Evolutionary conservation across 2,888 invertebrate species (phyloP), one percentile per base, ranked within the genome.

Genomic region (Ectobius pallidus): DNA sequence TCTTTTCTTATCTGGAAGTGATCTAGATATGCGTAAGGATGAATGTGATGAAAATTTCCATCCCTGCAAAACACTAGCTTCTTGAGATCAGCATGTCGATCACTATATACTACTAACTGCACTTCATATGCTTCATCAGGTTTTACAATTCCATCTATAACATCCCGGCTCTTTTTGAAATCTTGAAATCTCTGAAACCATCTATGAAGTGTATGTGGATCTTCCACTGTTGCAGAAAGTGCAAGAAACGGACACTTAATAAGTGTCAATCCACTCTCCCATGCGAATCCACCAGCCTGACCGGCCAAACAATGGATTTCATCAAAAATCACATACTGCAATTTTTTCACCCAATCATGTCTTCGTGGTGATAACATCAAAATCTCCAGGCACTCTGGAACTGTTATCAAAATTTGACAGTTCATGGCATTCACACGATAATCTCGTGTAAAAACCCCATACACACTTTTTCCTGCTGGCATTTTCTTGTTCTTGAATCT

Each of bases 231-330:
- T 27, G 78, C 78, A 16, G 78, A 78, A 16, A 78, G 75, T 16
- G 78, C 78, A 20, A 78, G 73, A 71, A 78, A 78, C 34, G 78
- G 78, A 58, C 78, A 77, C 6, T 72, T 76, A 52, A 76, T 78
- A n/a, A 78, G 65, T 25, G 77, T 42, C 18, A 78, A 62, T 65
- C 75, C 74, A 55, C 76, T 70, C 70, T 78, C 78, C 77, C 77
- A 78, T 7, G 76, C 55, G 11, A 75, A 20, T 11, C 76, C 78
- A 16, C 76, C 77, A n/a, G 72, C 58, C 46, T 75, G 67, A 11
- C 77, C 77, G n/a, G 75, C 73, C 70, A 78, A 71, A 70, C 77
- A 76, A 62, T 78, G 78, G 18, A 78, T 75, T 76, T 78, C 78
- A 74, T 78, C 78, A 69, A 78, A 78, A 58, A 78, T 78, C 11